Evolutionary conservation across 2,113 vertebrate species (phyloP).

Genomic region (Sinocyclocheilus maitianheensis): DNA sequence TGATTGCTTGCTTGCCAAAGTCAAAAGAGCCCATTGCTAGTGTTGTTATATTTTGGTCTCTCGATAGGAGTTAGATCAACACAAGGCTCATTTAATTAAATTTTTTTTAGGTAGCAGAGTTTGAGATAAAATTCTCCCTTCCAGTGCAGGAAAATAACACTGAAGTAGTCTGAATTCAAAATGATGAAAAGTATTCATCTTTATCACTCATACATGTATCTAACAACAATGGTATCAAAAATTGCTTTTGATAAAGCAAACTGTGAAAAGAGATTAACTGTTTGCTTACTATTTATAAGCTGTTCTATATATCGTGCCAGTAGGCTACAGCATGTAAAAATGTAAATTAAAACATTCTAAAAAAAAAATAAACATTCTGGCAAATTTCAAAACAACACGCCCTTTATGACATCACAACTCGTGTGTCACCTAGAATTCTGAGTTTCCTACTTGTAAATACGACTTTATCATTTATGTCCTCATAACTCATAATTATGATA

Average conservation of each 20-base stretch:
- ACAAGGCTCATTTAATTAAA: neutral
- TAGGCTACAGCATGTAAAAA: neutral
- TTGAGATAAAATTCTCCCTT: no score
- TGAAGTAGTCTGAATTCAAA: neutral
- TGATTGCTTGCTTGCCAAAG: neutral
- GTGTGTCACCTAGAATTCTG: no score
- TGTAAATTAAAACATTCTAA: neutral
- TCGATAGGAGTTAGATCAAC: neutral
- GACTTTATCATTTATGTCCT: neutral
- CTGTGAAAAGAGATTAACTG: neutral
- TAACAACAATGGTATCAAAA: neutral
- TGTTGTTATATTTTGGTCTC: neutral
- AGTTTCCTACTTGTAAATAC: no score
- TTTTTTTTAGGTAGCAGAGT: no score
- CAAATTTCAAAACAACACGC: neutral
- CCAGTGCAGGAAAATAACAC: neutral
- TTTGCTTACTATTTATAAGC: neutral
- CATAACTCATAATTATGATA: neutral
- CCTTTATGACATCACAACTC: no score
- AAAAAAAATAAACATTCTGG: neutral
- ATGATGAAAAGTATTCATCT: neutral
- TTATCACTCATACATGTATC: neutral
- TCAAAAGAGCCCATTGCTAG: neutral
- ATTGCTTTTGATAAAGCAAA: neutral
- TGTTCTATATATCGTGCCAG: neutral